Evolutionary conservation across 2,797 vertebrate species (phyloP).

Genomic region (Simalia tracyae): DNA sequence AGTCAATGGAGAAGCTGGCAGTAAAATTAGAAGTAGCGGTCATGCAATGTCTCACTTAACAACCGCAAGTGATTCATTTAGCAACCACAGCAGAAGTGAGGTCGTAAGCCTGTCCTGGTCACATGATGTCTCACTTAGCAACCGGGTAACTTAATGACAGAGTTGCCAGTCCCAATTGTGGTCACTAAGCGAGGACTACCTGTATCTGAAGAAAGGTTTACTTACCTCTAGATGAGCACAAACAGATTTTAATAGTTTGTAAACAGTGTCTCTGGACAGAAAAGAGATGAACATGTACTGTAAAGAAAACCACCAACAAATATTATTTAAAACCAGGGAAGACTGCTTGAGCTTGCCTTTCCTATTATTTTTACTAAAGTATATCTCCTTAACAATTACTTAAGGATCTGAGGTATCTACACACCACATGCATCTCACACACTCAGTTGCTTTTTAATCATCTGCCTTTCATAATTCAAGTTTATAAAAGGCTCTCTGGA

Average conservation of each 20-base stretch:
- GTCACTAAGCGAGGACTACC: too few relatives aligned
- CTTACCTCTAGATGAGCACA: constrained; percentile 89
- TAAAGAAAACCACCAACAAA: constrained; percentile 63
- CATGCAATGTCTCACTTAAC: too few relatives aligned
- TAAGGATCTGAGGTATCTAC: not conserved
- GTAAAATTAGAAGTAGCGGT: too few relatives aligned
- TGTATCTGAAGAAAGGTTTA: not conserved
- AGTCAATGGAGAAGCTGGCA: too few relatives aligned
- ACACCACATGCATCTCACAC: not conserved
- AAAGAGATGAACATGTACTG: constrained; percentile 95
- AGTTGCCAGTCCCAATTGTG: too few relatives aligned
- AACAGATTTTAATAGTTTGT: constrained; percentile 87
- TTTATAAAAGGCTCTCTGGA: not conserved
- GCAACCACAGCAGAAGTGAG: too few relatives aligned
- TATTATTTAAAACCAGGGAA: not conserved
- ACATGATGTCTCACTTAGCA: too few relatives aligned
- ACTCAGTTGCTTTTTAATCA: not conserved
- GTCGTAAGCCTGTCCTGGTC: too few relatives aligned
- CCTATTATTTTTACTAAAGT: not conserved
- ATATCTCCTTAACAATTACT: not conserved
- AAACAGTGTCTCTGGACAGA: constrained; percentile 92
- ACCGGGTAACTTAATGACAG: too few relatives aligned
- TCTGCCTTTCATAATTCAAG: not conserved
- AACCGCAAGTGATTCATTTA: too few relatives aligned
- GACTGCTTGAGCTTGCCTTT: not conserved